These are phyloP conservation scores for Craniophora ligustri DNA, from an alignment of 2,888 invertebrate species.

Conservation along the genomic window DNA sequence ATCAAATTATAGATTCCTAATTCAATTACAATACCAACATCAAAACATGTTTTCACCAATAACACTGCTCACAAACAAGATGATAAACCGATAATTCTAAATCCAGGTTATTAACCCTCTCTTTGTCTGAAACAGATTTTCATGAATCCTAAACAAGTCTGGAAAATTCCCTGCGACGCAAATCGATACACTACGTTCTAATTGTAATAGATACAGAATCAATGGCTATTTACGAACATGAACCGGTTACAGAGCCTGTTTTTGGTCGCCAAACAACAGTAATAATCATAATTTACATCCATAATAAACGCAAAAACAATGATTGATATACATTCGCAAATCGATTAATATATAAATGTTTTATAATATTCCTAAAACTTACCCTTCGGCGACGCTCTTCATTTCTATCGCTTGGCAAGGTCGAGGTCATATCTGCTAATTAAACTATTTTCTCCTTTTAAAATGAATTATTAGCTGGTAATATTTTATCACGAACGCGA, in stretches of 20 bases:
- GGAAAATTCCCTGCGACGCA: conserved; percentile 52
- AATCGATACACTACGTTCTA: conserved; percentile 43
- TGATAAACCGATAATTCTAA: not conserved
- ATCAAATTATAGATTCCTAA: conserved; percentile 10
- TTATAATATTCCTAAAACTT: conserved; percentile 46
- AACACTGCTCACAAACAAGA: not conserved
- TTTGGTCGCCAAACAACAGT: conserved; percentile 21
- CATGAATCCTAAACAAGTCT: conserved; percentile 34
- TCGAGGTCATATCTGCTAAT: conserved; percentile 68
- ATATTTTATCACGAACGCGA: conserved; percentile 12
- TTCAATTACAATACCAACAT: conserved; percentile 17
- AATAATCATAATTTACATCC: conserved; percentile 36
- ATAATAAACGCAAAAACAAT: conserved; percentile 63
- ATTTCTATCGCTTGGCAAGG: conserved; percentile 78
- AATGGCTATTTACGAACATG: conserved; percentile 4
- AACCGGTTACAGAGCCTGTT: conserved; percentile 54
- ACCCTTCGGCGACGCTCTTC: conserved; percentile 86
- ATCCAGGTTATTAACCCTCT: conserved; percentile 4
- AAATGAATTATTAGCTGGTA: conserved; percentile 7
- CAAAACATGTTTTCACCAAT: not conserved
- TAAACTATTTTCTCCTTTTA: conserved; percentile 2
- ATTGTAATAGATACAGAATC: not conserved
- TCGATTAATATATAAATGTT: conserved; percentile 5
- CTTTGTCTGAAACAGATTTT: conserved; percentile 27
- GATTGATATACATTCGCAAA: conserved; percentile 53